Conservation (phyloP, 2,888 invertebrate genomes). For the Plutella xylostella region DNA sequence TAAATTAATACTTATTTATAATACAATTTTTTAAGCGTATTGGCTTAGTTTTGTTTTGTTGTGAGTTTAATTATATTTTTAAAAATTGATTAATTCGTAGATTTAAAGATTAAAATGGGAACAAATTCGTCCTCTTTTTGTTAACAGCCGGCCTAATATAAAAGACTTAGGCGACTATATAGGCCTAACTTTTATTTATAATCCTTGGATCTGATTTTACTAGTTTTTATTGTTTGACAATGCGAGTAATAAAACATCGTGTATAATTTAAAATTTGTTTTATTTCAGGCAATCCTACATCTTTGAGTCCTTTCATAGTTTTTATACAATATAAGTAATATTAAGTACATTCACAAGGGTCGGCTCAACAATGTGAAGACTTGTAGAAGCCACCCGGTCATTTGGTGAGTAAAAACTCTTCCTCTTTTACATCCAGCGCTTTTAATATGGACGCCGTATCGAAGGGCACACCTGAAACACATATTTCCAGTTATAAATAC, state of each 20-base stretch:
- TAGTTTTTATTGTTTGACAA: conserved; percentile 44
- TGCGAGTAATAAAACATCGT: conserved; percentile 53
- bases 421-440: conserved; percentile 37
- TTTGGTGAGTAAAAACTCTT: conserved; percentile 26
- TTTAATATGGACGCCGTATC: conserved; percentile 42
- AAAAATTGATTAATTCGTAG: conserved; percentile 2
- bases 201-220: conserved; percentile 21
- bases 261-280: conserved; percentile 36
- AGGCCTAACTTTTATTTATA: conserved; percentile 7
- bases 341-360: background rate
- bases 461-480: conserved; percentile 38
- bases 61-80: background rate
- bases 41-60: conserved; percentile 1
- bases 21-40: background rate
- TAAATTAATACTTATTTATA: background rate
- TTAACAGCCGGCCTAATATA: conserved; percentile 20
- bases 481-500: no score
- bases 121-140: conserved; percentile 3
- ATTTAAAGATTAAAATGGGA: conserved; percentile 1
- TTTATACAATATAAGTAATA: background rate
- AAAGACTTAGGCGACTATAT: background rate
- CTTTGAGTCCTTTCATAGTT: background rate
- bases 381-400: background rate
- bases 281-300: background rate
- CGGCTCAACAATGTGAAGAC: background rate